These are phyloP conservation scores for Chascanopsetta lugubris DNA, from an alignment of 2,113 vertebrate genomes.

Conservation along the genomic window DNA sequence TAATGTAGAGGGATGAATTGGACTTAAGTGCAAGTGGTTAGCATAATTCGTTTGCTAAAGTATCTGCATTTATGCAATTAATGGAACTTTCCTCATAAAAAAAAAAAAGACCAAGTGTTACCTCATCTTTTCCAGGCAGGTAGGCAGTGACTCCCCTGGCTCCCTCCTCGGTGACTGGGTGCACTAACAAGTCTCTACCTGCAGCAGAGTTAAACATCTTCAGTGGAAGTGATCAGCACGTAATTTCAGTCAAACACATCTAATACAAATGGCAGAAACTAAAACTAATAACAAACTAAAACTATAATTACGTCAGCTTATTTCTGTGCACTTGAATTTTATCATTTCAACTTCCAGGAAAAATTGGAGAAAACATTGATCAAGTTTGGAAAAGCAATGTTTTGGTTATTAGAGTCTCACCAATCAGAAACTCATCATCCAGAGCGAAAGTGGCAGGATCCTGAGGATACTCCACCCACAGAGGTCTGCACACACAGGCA, in stretches of 20 bases:
- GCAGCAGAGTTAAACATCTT: not conserved
- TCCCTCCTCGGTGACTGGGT: slow-evolving; percentile 88
- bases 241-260: too few relatives aligned
- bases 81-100: too few relatives aligned
- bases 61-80: too few relatives aligned
- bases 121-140: slow-evolving; percentile 89
- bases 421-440: slow-evolving; percentile 89
- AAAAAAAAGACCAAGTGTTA: too few relatives aligned
- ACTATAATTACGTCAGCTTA: not conserved
- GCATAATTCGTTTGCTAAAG: too few relatives aligned
- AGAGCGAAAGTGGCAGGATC: slow-evolving; percentile 84
- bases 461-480: slow-evolving; percentile 90
- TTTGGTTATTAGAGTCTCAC: slow-evolving; percentile 73
- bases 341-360: not conserved
- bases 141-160: slow-evolving; percentile 86
- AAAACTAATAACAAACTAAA: too few relatives aligned
- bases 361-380: not conserved
- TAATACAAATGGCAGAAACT: not conserved
- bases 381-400: not conserved
- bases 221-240: not conserved
- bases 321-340: not conserved
- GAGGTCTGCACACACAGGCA: slow-evolving; percentile 75
- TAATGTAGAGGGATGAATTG: too few relatives aligned
- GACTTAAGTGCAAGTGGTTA: too few relatives aligned
- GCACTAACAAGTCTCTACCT: slow-evolving; percentile 88